phyloP scores from a whole-genome alignment of 2,797 vertebrate genomes.

The Acrossocheilus fasciatus region DNA sequence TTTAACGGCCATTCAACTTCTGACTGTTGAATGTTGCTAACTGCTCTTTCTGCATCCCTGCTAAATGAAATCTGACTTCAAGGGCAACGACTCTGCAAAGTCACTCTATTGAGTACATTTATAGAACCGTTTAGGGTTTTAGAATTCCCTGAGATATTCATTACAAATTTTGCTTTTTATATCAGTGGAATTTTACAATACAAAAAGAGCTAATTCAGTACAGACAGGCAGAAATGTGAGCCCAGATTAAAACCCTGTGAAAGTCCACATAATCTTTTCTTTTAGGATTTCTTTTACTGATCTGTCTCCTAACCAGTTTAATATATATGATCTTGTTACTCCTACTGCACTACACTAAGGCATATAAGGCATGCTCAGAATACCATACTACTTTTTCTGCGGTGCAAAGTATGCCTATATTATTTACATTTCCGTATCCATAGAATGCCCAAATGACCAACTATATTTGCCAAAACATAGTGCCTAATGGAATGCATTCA shows the following conservation, averaged over 20 bases:
- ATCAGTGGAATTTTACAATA: background rate
- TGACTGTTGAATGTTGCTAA: slow-evolving; percentile 57
- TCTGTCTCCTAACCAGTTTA: background rate
- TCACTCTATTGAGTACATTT: slow-evolving; percentile 44
- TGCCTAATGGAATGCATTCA: background rate
- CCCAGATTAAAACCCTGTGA: background rate
- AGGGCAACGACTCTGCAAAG: slow-evolving; percentile 58
- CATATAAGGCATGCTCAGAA: background rate
- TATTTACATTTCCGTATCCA: background rate
- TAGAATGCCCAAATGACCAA: background rate
- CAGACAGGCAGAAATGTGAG: background rate
- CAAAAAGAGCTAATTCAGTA: slow-evolving; percentile 6
- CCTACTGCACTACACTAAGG: background rate
- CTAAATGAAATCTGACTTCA: slow-evolving; percentile 61
- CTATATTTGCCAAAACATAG: background rate
- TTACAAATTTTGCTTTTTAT: background rate
- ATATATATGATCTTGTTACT: background rate
- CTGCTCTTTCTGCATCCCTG: slow-evolving; percentile 29
- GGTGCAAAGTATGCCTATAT: background rate
- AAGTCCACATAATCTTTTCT: background rate
- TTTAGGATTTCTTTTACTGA: background rate
- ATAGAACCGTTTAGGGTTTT: slow-evolving; percentile 25
- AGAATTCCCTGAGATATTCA: slow-evolving; percentile 40
- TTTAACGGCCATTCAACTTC: slow-evolving; percentile 63
- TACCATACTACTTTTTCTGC: background rate